phyloP scores from a whole-genome alignment of 1,140 invertebrate species.

The Wiebesia pumilae region DNA sequence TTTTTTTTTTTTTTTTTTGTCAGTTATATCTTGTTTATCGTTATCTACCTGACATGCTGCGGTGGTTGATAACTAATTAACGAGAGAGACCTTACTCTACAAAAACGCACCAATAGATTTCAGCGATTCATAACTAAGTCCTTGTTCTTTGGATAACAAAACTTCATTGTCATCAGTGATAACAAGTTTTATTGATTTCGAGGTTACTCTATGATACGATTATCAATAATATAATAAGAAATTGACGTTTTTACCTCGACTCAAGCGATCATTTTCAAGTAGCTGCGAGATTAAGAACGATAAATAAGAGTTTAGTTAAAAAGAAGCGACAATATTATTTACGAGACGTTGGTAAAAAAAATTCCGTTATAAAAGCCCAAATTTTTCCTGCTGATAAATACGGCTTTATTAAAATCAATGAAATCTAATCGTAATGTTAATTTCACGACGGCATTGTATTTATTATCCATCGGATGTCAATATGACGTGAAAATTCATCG shows the following conservation, averaged over 20 bases:
- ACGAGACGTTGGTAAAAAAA: neutral
- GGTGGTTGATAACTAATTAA: too few species aligned
- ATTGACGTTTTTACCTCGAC: neutral
- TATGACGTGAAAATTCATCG: too few species aligned
- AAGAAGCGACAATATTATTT: neutral
- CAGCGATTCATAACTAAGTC: neutral
- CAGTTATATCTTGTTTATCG: too few species aligned
- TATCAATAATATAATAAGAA: constrained; percentile 9
- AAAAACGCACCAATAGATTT: neutral
- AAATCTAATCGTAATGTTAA: neutral
- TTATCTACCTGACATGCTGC: too few species aligned
- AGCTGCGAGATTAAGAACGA: constrained; percentile 30
- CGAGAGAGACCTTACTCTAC: neutral
- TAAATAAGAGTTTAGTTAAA: constrained; percentile 27
- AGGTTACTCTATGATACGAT: constrained; percentile 32
- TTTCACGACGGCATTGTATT: neutral
- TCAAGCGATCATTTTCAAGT: constrained; percentile 15
- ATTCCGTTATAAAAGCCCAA: neutral
- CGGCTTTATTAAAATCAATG: too few species aligned
- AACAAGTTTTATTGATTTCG: constrained; percentile 19
- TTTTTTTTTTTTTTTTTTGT: too few species aligned
- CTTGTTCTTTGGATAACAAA: constrained; percentile 10
- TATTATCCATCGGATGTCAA: too few species aligned
- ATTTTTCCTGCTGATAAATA: neutral
- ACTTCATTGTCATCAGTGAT: constrained; percentile 14